Base-by-base conservation (phyloP, 2,888 invertebrate species). In the Tricholauxania praeusta region DNA sequence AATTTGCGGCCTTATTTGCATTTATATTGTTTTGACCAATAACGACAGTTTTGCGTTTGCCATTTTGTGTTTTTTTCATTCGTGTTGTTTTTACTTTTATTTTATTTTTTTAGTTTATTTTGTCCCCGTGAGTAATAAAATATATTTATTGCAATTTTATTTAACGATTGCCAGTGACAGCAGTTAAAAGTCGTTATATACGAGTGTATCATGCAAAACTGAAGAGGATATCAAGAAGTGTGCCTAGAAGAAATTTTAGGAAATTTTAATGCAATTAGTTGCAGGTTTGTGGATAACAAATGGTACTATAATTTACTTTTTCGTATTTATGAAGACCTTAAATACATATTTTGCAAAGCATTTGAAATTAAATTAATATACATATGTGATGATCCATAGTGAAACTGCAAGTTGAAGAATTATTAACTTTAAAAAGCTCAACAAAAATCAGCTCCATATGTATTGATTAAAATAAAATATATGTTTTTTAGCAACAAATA, bases 11-110 rank as follows among this genome's bases (percentile, higher is more conserved):
- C 75, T 75, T 71, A 76, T 76, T 76, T 76, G 76, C 76, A 76
- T 76, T 71, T 76, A 75, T 72, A 76, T 76, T 76, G 76, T 71
- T 75, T 53, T 68, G 73, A 75, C 76, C 76, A 75, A 72, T 75
- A 76, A 74, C 55, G 66, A 62, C 63, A 70, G 63, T 70, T 70
- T 52, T 51, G 69, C 51, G 32, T 32, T 69, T 17, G 60, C 32
- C 48, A 19, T 67, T 57, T 52, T 52, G 39, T 39, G 10, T 39
- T 7, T 39, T 39, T 39, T 39, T 28, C 22, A 8, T 60, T 22
- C 28, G 19, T 14, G 3, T 28, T 22, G 6, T 12, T 60, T 57
- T 57, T 59, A 47, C n/a, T 39, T 59, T 60, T 51, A 17, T 19
- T 63, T 19, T 32, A 17, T 28, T 7, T 60, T 19, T 19, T 48